Evolutionary conservation across 2,888 invertebrate species (phyloP), one percentile per base, ranked within the genome.

Genomic region (Phyto melanocephala): DNA sequence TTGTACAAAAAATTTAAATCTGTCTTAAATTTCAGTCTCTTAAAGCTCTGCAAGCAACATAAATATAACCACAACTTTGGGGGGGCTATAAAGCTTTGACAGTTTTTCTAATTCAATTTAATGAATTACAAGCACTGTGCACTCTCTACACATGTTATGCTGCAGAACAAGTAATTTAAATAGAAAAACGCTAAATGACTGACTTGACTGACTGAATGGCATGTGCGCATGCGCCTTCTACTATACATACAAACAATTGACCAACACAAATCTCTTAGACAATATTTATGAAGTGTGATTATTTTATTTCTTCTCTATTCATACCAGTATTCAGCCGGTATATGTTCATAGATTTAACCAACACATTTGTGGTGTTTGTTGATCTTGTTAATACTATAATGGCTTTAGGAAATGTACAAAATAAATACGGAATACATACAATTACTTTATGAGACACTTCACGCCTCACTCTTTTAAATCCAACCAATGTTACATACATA

Each of bases 161-260:
- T 28, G 28, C 28, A 28, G 6, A 10, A 20, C n/a, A 58, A 52
- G 11, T 24, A 22, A 20, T 37, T 22, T 8, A 56, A 47, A 60
- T 15, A 60, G 33, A 7, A 45, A 33, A 33, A 17, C 24, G 56
- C 22, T 15, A 74, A 22, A 37, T 75, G 45, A 63, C 33, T 62
- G 72, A 52, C 40, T 72, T 60, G 20, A 17, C 47, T 63, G 54
- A 1, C 22, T 77, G 81, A 83, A 47, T 84, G 77, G 81, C 83
- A 70, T 84, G 82, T 79, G 83, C 82, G 79, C 84, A 70, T 84
- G 80, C 47, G 80, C 63, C 37, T 68, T 62, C 60, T n/a, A 13
- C 70, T 65, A 56, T 13, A 40, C 22, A 58, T 17, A 47, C 37
- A 47, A 20, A 50, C 11, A 42, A 20, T 45, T 33, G 24, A 22